Base-by-base conservation (phyloP, 2,888 invertebrate species). In the Spilarctia lutea region DNA sequence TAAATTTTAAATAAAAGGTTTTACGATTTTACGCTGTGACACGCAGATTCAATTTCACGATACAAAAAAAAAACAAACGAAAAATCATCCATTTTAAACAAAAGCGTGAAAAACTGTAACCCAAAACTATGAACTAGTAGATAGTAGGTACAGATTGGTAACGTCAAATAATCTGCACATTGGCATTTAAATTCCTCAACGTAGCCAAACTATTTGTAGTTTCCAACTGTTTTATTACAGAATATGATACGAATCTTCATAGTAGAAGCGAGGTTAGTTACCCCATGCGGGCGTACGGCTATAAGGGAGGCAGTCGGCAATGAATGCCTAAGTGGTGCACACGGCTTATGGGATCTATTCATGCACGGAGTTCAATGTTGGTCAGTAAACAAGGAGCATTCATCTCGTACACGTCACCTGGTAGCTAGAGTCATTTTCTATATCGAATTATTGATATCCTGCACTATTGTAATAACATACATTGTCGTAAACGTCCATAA, bases 311-410 rank as follows among this genome's bases (percentile, higher is more conserved):
- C 89, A 87, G 83, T 82, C 87, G 83, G 90, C 92, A 90, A 90
- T 94, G 94, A 94, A 95, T 93, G 90, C 89, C 85, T 89, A 88
- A 93, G 92, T 92, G 91, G 88, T 89, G 89, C 91, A 89, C 87
- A 85, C 89, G 87, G 88, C 90, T 89, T 87, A 86, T 88, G 89
- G 85, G 88, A 86, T 85, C 88, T 88, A 91, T 93, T 91, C 93
- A 92, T 88, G 83, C 85, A 84, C 84, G 83, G 85, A 85, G 88
- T 90, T 91, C 89, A 91, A 91, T 91, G 89, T 88, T 89, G 92
- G 91, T 88, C 90, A 89, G 91, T 89, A 92, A 94, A 94, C 92
- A 93, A 86, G 81, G 78, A 85, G 88, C 89, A 89, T 93, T 91
- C 91, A 91, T 85, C 78, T 82, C 87, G 88, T 88, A 89, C 89